Evolutionary conservation across 2,888 invertebrate genomes (phyloP).

Genomic region (Drosophila leonis): DNA sequence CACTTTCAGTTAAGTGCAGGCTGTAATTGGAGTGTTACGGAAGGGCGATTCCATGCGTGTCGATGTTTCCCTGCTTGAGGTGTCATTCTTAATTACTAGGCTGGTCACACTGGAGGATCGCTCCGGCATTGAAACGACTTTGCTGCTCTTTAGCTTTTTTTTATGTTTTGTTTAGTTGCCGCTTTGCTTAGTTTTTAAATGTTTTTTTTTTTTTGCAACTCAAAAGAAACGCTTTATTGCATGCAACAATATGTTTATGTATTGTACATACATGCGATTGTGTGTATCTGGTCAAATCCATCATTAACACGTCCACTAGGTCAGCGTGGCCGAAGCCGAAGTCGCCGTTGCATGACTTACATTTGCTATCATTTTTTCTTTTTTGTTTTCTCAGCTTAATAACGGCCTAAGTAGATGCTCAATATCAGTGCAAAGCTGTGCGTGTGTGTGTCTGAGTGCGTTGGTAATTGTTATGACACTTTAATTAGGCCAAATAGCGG

Average conservation of each 20-base stretch:
- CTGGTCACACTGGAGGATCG: constrained; percentile 14
- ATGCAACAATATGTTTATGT: constrained; percentile 39
- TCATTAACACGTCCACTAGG: constrained; percentile 80
- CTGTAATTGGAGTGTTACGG: constrained; percentile 1
- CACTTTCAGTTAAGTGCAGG: neutral
- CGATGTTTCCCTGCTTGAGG: constrained; percentile 7
- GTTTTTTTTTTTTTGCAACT: constrained; percentile 53
- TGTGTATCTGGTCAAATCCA: constrained; percentile 70
- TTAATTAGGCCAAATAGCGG: constrained; percentile 67
- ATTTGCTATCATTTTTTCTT: constrained; percentile 47
- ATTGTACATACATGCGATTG: constrained; percentile 8
- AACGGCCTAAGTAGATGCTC: constrained; percentile 50
- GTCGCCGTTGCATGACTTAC: constrained; percentile 58
- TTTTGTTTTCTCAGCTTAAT: constrained; percentile 49
- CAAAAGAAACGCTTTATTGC: constrained; percentile 69
- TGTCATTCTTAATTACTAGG: constrained; percentile 40
- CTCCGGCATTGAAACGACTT: constrained; percentile 32
- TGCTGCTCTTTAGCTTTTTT: constrained; percentile 28
- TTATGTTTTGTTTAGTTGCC: constrained; percentile 44
- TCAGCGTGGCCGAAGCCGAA: constrained; percentile 52
- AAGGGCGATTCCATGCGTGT: neutral
- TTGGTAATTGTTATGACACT: constrained; percentile 72
- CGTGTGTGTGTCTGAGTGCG: constrained; percentile 15
- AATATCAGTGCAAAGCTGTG: constrained; percentile 42
- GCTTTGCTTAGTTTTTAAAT: constrained; percentile 36